Base-by-base conservation (phyloP, 2,113 vertebrate genomes). In the Merops nubicus region DNA sequence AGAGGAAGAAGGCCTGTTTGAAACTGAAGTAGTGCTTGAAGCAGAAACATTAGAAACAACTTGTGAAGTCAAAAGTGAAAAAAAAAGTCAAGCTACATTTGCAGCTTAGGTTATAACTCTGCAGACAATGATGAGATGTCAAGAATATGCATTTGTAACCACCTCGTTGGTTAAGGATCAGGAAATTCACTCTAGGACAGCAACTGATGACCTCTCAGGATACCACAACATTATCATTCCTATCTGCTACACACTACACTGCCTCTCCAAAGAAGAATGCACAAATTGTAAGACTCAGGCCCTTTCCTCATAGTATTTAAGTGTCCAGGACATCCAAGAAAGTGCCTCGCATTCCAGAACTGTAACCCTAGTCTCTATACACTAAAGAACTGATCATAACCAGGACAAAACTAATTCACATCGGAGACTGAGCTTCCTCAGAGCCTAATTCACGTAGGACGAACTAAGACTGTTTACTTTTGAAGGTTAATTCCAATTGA, bases 401-500 rank as follows among this genome's bases (percentile, higher is more conserved):
- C 23, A 73, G 48, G 82, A 64, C 74, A 85, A 91, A 96, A 76
- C 19, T 56, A 73, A 83, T 40, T 68, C 12, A 62, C 6, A 8
- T 73, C 2, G 3, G 45, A 95, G 67, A 57, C 70, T 72, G 36
- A 76, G 67, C 62, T 88, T 91, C 45, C 65, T 85, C 48, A 38
- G 70, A 82, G 53, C 48, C 15, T 0, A 91, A 91, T 64, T 89
- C 48, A 64, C 60, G 78, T 5, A 82, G 42, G 48, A 90, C 12
- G 11, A 91, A 79, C 21, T 68, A 93, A 85, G 45, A 88, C 31
- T 79, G 40, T 76, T 94, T 88, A 79, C n/a, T 76, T 95, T 69
- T 60, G n/a, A 85, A 93, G 78, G 75, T 90, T 95, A 92, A 94
- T 85, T 92, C 74, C 48, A 73, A 34, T 62, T 85, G 76, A 90